Conservation (phyloP, 35 echinoderm and acorn worm species). For the Stichopus chloronotus region DNA sequence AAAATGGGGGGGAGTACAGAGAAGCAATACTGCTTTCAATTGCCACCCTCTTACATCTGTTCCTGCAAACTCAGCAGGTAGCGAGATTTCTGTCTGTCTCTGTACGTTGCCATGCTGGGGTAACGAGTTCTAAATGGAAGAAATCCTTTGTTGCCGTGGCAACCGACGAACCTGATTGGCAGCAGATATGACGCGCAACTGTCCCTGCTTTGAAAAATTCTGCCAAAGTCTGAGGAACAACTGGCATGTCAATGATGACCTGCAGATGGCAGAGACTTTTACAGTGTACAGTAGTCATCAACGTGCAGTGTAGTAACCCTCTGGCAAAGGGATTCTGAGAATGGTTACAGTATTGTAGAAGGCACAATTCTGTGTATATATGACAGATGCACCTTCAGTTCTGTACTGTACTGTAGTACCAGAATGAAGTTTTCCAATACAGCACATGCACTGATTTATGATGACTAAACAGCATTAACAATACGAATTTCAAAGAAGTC, state of each 20-base stretch:
- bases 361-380: too few relatives aligned
- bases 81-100: constrained; percentile 19
- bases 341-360: too few relatives aligned
- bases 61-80: background rate
- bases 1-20: background rate
- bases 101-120: constrained; percentile 7
- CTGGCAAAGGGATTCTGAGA: background rate
- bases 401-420: background rate
- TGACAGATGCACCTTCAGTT: background rate
- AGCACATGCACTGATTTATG: background rate
- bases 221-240: background rate
- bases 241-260: background rate
- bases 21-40: background rate
- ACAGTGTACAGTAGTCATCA: background rate
- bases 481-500: background rate
- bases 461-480: background rate
- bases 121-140: background rate
- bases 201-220: background rate
- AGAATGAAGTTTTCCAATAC: background rate
- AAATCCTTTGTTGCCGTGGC: constrained; percentile 18
- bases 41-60: background rate
- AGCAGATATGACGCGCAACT: constrained; percentile 20
- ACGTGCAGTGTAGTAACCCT: background rate
- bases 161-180: constrained; percentile 10
- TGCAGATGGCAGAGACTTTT: background rate